Evolutionary conservation across 2,888 invertebrate genomes (phyloP).

Genomic region (Thera britannica): DNA sequence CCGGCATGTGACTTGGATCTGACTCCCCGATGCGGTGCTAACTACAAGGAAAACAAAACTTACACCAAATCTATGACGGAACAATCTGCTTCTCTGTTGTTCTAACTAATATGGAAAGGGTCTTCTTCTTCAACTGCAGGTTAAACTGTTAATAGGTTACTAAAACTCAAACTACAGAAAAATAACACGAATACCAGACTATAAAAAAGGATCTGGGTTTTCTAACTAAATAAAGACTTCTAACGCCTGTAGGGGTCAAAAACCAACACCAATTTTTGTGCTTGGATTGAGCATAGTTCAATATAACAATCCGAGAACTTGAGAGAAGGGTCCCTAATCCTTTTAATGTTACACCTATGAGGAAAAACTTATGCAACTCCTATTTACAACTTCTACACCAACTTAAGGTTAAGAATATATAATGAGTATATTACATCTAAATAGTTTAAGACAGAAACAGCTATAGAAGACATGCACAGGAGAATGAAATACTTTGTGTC

Average conservation of each 20-base stretch:
- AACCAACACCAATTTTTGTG: background rate
- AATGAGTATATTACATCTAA: constrained; percentile 13
- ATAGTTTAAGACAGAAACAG: constrained; percentile 26
- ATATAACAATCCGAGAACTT: too few relatives aligned
- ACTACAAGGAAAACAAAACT: constrained; percentile 9
- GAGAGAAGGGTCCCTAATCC: too few relatives aligned
- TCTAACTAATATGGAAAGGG: background rate
- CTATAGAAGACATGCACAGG: constrained; percentile 49
- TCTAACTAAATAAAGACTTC: background rate
- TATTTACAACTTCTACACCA: background rate
- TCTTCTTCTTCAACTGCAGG: background rate
- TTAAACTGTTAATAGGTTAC: background rate
- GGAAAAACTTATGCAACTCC: background rate
- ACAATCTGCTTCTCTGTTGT: background rate
- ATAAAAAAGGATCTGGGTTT: too few relatives aligned
- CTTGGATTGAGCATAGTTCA: background rate
- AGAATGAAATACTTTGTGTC: constrained; percentile 48
- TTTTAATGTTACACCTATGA: too few relatives aligned
- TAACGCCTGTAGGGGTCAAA: background rate
- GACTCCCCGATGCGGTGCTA: background rate
- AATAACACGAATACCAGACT: background rate
- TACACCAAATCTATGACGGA: background rate
- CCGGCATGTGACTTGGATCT: background rate
- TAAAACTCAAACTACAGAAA: background rate
- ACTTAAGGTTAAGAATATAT: background rate